These are phyloP conservation scores for Echinometra lucunter DNA, from an alignment of 53 echinoderm and acorn worm species.

Conservation along the genomic window DNA sequence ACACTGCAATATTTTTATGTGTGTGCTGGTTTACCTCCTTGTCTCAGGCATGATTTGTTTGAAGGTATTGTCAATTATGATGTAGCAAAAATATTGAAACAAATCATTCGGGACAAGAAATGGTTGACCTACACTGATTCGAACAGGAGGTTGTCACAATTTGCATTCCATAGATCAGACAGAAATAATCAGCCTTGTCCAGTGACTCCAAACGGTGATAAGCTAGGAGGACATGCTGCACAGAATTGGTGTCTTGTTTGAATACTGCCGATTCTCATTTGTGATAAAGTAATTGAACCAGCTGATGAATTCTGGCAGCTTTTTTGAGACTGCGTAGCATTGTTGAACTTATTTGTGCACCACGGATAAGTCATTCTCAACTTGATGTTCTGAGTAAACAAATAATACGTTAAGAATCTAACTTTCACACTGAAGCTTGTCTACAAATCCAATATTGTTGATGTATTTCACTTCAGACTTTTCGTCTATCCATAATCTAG, in stretches of 20 bases:
- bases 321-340: constrained; percentile 61
- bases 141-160: constrained; percentile 59
- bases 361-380: constrained; percentile 57
- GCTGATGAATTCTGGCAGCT: constrained; percentile 66
- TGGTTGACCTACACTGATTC: constrained; percentile 73
- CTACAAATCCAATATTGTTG: too few relatives aligned
- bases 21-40: too few relatives aligned
- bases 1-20: too few relatives aligned
- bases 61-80: too few relatives aligned
- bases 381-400: constrained; percentile 46
- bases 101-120: too few relatives aligned
- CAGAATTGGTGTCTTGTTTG: constrained; percentile 76
- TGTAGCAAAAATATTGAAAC: too few relatives aligned
- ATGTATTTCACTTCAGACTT: too few relatives aligned
- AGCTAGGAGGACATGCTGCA: constrained; percentile 78
- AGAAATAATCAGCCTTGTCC: constrained; percentile 65
- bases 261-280: constrained; percentile 1
- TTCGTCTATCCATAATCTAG: too few relatives aligned
- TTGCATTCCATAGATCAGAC: constrained; percentile 68
- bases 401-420: too few relatives aligned
- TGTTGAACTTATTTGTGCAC: constrained; percentile 65
- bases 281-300: constrained; percentile 58
- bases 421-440: too few relatives aligned
- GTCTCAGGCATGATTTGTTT: too few relatives aligned
- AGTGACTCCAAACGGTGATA: constrained; percentile 65